Evolutionary conservation across 2,888 invertebrate genomes (phyloP).

Genomic region (Lithophane leautieri): DNA sequence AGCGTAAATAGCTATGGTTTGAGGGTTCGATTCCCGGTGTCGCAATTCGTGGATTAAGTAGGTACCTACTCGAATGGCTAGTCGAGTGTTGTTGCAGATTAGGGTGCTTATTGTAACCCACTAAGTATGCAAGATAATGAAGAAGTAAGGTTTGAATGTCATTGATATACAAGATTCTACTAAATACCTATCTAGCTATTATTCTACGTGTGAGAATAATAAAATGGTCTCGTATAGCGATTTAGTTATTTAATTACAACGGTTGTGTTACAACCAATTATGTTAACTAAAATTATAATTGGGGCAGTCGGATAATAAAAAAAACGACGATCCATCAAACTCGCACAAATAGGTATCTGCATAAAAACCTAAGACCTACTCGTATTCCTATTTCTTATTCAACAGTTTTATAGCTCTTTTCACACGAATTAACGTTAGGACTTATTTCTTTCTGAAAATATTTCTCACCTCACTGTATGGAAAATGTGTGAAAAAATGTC

Average conservation of each 20-base stretch:
- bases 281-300: too few relatives aligned
- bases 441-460: constrained; percentile 21
- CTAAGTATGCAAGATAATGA: neutral
- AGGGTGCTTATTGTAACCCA: neutral
- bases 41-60: neutral
- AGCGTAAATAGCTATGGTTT: neutral
- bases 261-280: too few relatives aligned
- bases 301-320: too few relatives aligned
- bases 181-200: neutral
- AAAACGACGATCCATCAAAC: neutral
- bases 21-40: too few relatives aligned
- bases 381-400: constrained; percentile 16
- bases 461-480: constrained; percentile 11
- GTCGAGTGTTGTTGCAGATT: neutral
- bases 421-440: neutral
- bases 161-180: neutral
- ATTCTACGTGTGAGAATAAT: neutral
- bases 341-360: neutral
- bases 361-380: neutral
- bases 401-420: constrained; percentile 14
- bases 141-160: neutral
- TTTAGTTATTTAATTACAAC: too few relatives aligned
- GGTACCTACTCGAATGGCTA: neutral
- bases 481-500: constrained; percentile 19
- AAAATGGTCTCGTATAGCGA: neutral